Conservation (phyloP, 2,113 vertebrate species). For the Oxyura jamaicensis region DNA sequence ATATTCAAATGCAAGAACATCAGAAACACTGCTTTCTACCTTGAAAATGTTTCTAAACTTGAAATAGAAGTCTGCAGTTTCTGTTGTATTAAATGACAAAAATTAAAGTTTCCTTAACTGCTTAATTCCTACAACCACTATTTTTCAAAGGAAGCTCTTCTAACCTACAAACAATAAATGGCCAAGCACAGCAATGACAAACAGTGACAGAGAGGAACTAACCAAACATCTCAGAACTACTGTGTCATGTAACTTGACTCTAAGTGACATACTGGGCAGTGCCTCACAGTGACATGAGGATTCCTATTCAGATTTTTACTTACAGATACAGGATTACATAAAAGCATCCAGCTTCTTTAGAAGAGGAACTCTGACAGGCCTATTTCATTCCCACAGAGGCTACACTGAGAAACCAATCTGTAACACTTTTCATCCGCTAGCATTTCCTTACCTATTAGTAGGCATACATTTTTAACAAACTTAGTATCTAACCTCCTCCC, state of each 20-base stretch:
- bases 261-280: background rate
- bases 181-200: background rate
- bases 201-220: background rate
- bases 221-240: background rate
- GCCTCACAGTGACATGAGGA: background rate
- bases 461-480: background rate
- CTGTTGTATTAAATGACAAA: background rate
- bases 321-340: background rate
- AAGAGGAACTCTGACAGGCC: background rate
- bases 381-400: background rate
- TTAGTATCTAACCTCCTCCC: background rate
- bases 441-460: background rate
- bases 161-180: background rate
- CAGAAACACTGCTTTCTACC: background rate
- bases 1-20: background rate
- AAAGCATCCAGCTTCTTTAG: background rate
- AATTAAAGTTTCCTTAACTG: background rate
- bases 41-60: background rate
- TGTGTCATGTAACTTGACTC: fast-evolving
- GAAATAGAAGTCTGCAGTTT: background rate
- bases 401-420: background rate
- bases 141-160: background rate
- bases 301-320: background rate
- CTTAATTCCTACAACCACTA: background rate
- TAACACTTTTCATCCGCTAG: background rate